Evolutionary conservation across 2,797 vertebrate species (phyloP), one percentile per base, ranked within the genome.

Genomic region (Gallirallus australis): DNA sequence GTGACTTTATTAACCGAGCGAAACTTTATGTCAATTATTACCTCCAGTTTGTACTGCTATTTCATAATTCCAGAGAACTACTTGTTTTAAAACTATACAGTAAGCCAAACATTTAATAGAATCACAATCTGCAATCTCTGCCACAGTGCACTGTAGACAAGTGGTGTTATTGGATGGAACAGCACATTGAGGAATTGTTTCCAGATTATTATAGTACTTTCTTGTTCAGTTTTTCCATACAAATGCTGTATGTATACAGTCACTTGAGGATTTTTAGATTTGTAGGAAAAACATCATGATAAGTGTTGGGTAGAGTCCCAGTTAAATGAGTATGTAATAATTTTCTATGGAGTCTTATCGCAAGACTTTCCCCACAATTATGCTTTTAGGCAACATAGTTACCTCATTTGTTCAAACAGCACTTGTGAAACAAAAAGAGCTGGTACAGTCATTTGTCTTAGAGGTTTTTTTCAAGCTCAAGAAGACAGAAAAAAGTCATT

Each of bases 161-260:
- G 59, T 52, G 42, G 30, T 82, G 39, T 92, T 94, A 78, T 83
- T 95, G 92, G 82, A 95, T 95, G 72, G 85, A 96, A 79, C 25
- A 88, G 28, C 69, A 73, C 42, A 37, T 16, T 64, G 73, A 94
- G 61, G 79, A 94, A 93, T 87, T 71, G 65, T 40, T 90, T 96
- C 94, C 91, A 93, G 57, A 66, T 88, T 94, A 47, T 81, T 94
- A 84, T 72, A 53, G 64, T 65, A 78, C 25, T 77, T 94, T 80
- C 53, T 69, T 95, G 15, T 68, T 97, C 73, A 92, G 18, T 82
- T 96, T 97, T 97, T 91, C 88, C 86, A 63, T 42, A 53, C 30
- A 68, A 92, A 89, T 57, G 13, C 64, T 94, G 35, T 63, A 59
- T 80, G 73, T 75, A 47, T 77, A 56, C 35, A 75, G 66, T 80